Base-by-base conservation (phyloP, 2,113 vertebrate genomes). In the Arenaria interpres region DNA sequence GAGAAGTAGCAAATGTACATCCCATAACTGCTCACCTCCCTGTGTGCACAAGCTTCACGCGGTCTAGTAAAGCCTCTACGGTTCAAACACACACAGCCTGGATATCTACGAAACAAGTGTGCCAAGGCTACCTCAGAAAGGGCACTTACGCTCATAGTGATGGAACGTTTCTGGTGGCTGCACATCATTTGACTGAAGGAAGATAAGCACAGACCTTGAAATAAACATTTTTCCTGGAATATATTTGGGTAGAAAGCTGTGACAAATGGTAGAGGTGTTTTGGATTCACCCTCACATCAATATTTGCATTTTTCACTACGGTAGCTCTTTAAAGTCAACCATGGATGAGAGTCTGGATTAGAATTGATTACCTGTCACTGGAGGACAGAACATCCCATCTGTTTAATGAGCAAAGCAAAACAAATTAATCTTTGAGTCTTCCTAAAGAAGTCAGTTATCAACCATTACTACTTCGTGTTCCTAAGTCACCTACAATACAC, bases 61-160 rank as follows among this genome's bases (percentile, higher is more conserved):
- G 35, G 8, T 12, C 67, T 54, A 32, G 35, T 7, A 69, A 90
- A 83, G 90, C 50, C n/a, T 83, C 92, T 93, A 41, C 59, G 63
- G 69, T 23, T 43, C 80, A 85, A 66, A 54, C 43, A 60, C 81
- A 54, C 54, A 35, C 39, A 77, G 43, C 66, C 35, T 39, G 41
- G 60, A 39, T 68, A 45, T 54, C 68, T 57, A 56, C 33, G 69
- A 53, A 91, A 53, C 63, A 81, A 62, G 25, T 14, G 39, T 77
- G 82, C 96, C 96, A 94, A 66, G 95, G 98, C 98, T 98, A 98
- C 97, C 98, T 98, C 97, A 89, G 97, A 98, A 97, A 98, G 95
- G 94, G 53, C 77, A 63, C 72, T 41, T 6, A 60, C 11, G 11
- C 72, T 92, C 57, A 19, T 48, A 91, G 78, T 17, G 54, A 56